phyloP scores from a whole-genome alignment of 2,113 vertebrate species.

The Neodon shergylaensis region DNA sequence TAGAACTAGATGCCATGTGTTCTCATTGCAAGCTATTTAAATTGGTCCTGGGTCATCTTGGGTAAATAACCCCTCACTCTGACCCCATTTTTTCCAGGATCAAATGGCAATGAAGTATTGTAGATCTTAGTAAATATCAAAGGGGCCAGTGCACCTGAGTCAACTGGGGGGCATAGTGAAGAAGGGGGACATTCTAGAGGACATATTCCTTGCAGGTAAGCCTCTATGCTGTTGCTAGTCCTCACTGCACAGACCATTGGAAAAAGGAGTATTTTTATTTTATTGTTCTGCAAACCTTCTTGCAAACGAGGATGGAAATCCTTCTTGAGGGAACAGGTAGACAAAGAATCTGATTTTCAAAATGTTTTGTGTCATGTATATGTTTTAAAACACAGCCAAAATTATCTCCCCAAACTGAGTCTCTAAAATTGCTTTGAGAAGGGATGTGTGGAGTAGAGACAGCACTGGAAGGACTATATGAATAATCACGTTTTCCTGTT shows the following conservation, averaged over 20 bases:
- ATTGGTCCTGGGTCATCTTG: background rate
- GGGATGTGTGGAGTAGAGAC: background rate
- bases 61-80: background rate
- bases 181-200: accelerated
- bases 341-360: background rate
- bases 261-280: background rate
- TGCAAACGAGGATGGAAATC: background rate
- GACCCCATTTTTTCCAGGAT: background rate
- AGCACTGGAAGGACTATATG: background rate
- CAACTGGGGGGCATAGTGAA: accelerated
- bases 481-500: background rate
- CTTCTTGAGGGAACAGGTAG: background rate
- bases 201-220: accelerated
- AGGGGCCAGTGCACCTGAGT: accelerated
- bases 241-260: background rate
- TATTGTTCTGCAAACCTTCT: background rate
- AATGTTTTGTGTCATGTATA: background rate
- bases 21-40: background rate
- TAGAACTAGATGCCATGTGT: background rate
- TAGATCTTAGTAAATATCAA: background rate
- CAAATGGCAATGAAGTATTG: background rate
- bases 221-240: background rate
- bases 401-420: background rate
- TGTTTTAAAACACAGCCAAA: background rate
- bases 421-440: background rate